These are phyloP conservation scores for Palloptera scutellata DNA, from an alignment of 2,888 invertebrate genomes.

Conservation along the genomic window DNA sequence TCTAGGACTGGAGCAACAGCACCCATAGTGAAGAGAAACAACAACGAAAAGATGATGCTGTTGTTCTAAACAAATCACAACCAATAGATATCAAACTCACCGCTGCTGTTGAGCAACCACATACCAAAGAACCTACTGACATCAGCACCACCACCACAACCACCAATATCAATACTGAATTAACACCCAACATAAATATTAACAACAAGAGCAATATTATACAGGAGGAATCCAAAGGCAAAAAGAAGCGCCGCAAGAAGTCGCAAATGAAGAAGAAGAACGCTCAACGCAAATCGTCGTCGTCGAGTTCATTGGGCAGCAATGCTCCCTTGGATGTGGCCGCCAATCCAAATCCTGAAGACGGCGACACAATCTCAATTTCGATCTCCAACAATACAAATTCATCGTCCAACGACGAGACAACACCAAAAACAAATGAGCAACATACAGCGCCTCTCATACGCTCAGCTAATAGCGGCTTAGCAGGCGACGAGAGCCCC, in stretches of 20 bases:
- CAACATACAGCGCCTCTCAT: constrained; percentile 46
- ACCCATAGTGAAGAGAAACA: constrained; percentile 45
- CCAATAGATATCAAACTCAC: constrained; percentile 16
- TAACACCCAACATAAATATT: constrained; percentile 18
- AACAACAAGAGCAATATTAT: constrained; percentile 32
- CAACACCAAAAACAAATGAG: constrained; percentile 54
- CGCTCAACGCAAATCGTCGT: constrained; percentile 74
- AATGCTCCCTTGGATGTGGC: constrained; percentile 40
- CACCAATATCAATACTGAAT: constrained; percentile 21
- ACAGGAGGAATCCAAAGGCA: constrained; percentile 68
- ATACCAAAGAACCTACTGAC: background rate
- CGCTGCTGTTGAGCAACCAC: constrained; percentile 4
- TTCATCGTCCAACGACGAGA: constrained; percentile 56
- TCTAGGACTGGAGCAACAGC: constrained; percentile 50
- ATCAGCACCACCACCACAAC: constrained; percentile 7
- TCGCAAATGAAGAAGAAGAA: constrained; percentile 82
- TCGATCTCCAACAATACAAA: constrained; percentile 54
- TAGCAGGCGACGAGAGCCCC: constrained; percentile 50
- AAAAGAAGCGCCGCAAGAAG: constrained; percentile 82
- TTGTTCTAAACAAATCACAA: constrained; percentile 14
- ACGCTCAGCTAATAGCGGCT: constrained; percentile 41
- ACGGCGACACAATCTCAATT: constrained; percentile 50
- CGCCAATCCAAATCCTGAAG: constrained; percentile 48
- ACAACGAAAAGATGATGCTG: constrained; percentile 29
- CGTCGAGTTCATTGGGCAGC: constrained; percentile 62